Percentiles rank a stretch among this genome's conserved stretches.
phyloP scores from a whole-genome alignment of 2,113 vertebrate species.

The Pimephales promelas region DNA sequence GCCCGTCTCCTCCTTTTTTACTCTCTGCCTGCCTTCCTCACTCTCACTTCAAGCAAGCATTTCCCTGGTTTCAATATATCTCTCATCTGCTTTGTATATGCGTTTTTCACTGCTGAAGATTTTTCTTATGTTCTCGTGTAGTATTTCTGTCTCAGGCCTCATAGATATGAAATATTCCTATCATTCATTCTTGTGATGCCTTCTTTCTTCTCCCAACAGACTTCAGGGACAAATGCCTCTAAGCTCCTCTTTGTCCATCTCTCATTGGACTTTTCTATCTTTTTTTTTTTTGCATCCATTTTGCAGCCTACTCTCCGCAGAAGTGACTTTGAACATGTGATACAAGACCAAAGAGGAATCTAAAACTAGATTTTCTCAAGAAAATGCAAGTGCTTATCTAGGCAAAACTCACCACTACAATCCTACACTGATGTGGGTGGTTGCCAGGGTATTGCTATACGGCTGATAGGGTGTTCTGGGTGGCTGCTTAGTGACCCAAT shows the following conservation, averaged over 20 bases:
- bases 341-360: neutral
- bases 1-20: neutral
- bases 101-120: neutral
- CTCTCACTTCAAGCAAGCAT: neutral
- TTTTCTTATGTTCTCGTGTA: neutral
- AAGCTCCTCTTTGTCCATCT: conserved; percentile 2
- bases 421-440: neutral
- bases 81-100: conserved; percentile 13
- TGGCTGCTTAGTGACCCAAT: too few species aligned
- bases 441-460: neutral
- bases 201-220: conserved; percentile 12
- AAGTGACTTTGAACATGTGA: neutral
- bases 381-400: neutral
- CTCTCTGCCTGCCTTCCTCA: conserved; percentile 9
- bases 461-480: neutral
- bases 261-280: neutral
- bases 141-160: conserved; percentile 34
- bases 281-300: neutral
- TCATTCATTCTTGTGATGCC: conserved; percentile 13
- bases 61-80: neutral
- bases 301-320: neutral
- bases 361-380: neutral
- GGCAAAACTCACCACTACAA: neutral
- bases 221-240: conserved; percentile 27
- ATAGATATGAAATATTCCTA: neutral